Base-by-base conservation (phyloP, 2,113 vertebrate species). In the Takifugu bimaculatus region DNA sequence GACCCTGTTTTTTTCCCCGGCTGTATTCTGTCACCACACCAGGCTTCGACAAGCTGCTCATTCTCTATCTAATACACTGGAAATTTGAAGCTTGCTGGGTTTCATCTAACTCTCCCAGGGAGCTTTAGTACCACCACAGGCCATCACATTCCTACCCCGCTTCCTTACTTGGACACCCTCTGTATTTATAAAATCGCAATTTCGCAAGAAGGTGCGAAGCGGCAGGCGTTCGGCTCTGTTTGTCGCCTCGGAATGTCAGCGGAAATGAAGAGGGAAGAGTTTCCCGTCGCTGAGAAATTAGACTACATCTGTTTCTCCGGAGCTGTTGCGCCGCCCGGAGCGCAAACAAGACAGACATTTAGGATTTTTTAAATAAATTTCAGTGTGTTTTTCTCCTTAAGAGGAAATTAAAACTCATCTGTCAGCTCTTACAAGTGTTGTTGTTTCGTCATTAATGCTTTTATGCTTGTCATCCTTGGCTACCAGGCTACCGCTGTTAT, bases 21-120 rank as follows among this genome's bases (percentile, higher is more conserved):
- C 20, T 20, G 20, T 20, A 54, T 58, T 58, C 20, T 14, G 60
- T 60, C 64, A 52, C 15, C 35, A 14, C 68, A 28, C 20, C 29
- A n/a, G 54, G 51, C 58, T 63, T 66, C 50, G 47, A 32, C 43
- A 52, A 59, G 61, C 27, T 55, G 65, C 65, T 65, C 45, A 80
- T 39, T 72, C 65, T 72, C 49, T 55, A 45, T 72, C 49, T 55
- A 45, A 68, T 74, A 49, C 62, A 57, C 42, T 54, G 60, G 20
- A 13, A 80, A 77, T 71, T 43, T 51, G 20, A 73, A 58, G 68
- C 62, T 54, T 59, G 60, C 68, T 65, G 77, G 63, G 65, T 73
- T 68, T 79, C 49, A 65, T 70, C 64, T 72, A 35, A 64, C 5
- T 6, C 60, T 45, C 35, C 61, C 28, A 0, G 54, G 53, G 63